Percentiles rank a stretch among this genome's conserved stretches.
Evolutionary conservation across 2,888 invertebrate genomes (phyloP).

Genomic region (Cyclophora albipunctata): DNA sequence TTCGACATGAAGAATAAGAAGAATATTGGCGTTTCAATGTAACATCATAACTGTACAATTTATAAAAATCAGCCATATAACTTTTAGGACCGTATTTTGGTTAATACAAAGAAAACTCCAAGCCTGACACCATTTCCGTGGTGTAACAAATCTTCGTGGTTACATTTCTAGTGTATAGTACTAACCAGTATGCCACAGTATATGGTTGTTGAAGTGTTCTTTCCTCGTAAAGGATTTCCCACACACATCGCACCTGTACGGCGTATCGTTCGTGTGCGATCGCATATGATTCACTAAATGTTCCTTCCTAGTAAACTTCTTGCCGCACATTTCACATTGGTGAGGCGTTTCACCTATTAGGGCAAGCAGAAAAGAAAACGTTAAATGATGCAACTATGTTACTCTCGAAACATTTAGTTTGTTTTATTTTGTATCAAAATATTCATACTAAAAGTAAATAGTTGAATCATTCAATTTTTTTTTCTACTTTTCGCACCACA

Average conservation of each 20-base stretch:
- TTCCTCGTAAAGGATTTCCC: conserved; percentile 92
- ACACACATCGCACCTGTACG: conserved; percentile 90
- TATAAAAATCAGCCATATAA: background rate
- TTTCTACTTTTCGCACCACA: conserved; percentile 67
- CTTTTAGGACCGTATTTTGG: background rate
- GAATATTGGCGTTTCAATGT: background rate
- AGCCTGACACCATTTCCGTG: conserved; percentile 38
- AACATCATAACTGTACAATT: too few relatives aligned
- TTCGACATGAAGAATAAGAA: background rate
- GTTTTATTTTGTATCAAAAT: conserved; percentile 21
- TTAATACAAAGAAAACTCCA: conserved; percentile 28
- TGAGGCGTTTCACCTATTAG: conserved; percentile 87
- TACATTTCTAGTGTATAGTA: conserved; percentile 25
- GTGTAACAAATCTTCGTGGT: conserved; percentile 9
- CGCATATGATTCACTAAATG: conserved; percentile 92
- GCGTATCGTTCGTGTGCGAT: conserved; percentile 91
- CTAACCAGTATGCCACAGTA: conserved; percentile 89
- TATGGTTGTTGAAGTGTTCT: conserved; percentile 93
- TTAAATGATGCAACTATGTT: conserved; percentile 73
- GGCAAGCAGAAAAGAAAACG: conserved; percentile 17
- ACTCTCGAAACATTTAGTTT: conserved; percentile 43
- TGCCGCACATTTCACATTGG: conserved; percentile 90
- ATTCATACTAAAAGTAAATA: conserved; percentile 33
- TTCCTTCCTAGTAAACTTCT: conserved; percentile 92
- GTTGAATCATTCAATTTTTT: conserved; percentile 70